Evolutionary conservation across 2,888 invertebrate genomes (phyloP).

Genomic region (Caenorhabditis angaria): DNA sequence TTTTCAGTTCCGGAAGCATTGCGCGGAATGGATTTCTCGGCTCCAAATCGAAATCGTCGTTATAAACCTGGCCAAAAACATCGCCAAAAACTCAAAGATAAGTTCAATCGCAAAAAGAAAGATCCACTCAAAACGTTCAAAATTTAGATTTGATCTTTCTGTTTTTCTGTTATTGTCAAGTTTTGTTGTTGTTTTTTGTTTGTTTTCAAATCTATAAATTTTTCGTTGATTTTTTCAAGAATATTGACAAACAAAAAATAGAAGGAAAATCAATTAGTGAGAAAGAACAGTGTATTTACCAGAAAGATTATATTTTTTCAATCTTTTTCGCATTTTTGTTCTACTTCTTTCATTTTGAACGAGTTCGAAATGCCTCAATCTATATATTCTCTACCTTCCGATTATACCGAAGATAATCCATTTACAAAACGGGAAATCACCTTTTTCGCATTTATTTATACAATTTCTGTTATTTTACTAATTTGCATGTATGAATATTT

Average conservation of each 20-base stretch:
- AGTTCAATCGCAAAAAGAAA: slow-evolving; percentile 53
- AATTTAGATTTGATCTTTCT: slow-evolving; percentile 31
- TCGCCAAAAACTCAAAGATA: slow-evolving; percentile 49
- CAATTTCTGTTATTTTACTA: slow-evolving; percentile 48
- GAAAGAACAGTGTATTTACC: slow-evolving; percentile 2
- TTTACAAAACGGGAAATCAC: slow-evolving; percentile 42
- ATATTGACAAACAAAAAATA: slow-evolving; percentile 1
- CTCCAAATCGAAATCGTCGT: slow-evolving; percentile 27
- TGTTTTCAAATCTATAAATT: neutral
- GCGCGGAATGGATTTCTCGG: slow-evolving; percentile 57
- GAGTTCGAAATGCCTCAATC: slow-evolving; percentile 7
- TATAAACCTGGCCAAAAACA: slow-evolving; percentile 47
- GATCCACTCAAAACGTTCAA: slow-evolving; percentile 64
- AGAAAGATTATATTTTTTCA: neutral
- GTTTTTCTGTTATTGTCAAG: slow-evolving; percentile 5
- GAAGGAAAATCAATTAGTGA: neutral
- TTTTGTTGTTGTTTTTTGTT: slow-evolving; percentile 1
- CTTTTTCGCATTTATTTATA: slow-evolving; percentile 45
- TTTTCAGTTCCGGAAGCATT: slow-evolving; percentile 66
- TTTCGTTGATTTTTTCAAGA: neutral
- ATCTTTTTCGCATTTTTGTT: neutral
- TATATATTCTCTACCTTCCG: slow-evolving; percentile 47
- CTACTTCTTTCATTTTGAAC: neutral
- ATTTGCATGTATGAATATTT: slow-evolving; percentile 56
- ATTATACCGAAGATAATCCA: slow-evolving; percentile 53